phyloP scores from a whole-genome alignment of 2,113 vertebrate genomes.

The Tenebrosternarchus preto region DNA sequence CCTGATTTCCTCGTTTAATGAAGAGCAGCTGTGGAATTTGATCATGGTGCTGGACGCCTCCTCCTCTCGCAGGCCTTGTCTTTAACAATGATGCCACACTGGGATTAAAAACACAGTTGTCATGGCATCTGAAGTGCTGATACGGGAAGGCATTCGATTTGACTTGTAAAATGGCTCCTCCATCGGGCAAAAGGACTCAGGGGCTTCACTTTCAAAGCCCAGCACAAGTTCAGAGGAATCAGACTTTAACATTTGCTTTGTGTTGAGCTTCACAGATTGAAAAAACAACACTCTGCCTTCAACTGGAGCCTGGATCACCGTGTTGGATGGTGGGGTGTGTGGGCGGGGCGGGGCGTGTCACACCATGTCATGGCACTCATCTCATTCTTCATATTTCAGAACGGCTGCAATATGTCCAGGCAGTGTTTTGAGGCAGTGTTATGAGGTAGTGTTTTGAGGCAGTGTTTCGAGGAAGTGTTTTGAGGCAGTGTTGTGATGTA shows the following conservation, averaged over 20 bases:
- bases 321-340: not conserved
- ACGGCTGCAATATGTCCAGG: constrained; percentile 50
- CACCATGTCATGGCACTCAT: constrained; percentile 54
- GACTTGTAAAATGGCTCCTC: constrained; percentile 61
- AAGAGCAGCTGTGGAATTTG: constrained; percentile 40
- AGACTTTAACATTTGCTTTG: constrained; percentile 65
- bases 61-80: constrained; percentile 48
- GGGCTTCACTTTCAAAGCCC: constrained; percentile 66
- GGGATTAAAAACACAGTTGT: constrained; percentile 58
- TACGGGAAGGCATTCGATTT: constrained; percentile 60
- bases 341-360: constrained; percentile 30
- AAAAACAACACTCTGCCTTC: constrained; percentile 58
- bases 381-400: constrained; percentile 64
- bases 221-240: constrained; percentile 61
- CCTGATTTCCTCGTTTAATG: constrained; percentile 27
- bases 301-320: constrained; percentile 49
- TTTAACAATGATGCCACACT: constrained; percentile 59
- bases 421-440: constrained; percentile 46
- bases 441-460: not conserved
- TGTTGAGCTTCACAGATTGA: constrained; percentile 58
- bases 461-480: no score
- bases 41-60: constrained; percentile 31
- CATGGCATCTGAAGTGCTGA: constrained; percentile 58
- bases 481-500: no score
- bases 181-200: constrained; percentile 46